These are phyloP conservation scores for Parnassius smintheus DNA, from an alignment of 2,888 invertebrate genomes.

Conservation along the genomic window DNA sequence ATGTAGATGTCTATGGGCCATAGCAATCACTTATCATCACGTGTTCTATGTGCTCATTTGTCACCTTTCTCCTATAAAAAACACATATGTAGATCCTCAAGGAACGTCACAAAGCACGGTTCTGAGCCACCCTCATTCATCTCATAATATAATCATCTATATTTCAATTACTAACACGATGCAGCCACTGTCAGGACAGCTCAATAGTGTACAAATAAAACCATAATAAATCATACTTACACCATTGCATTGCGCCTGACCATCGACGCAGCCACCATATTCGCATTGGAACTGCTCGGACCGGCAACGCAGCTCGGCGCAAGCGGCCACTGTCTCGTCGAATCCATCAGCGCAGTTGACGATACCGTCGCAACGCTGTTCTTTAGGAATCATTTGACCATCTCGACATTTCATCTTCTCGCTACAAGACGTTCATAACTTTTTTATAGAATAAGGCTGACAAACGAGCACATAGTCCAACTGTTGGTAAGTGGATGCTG, in stretches of 20 bases:
- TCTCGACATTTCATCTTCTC: conserved; percentile 54
- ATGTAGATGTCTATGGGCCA: too few species aligned
- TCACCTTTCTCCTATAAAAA: too few species aligned
- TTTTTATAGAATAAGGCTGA: too few species aligned
- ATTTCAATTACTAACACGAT: neutral
- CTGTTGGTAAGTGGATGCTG: too few species aligned
- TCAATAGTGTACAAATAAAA: neutral
- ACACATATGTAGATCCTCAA: too few species aligned
- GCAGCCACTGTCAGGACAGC: neutral
- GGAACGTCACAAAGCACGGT: too few species aligned
- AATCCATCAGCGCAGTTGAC: conserved; percentile 59
- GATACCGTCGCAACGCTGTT: conserved; percentile 56
- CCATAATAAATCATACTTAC: conserved; percentile 35
- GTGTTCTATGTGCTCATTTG: too few species aligned
- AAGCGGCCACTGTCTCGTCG: conserved; percentile 58
- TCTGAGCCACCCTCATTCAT: too few species aligned
- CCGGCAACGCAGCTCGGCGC: conserved; percentile 67
- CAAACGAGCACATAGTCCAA: too few species aligned
- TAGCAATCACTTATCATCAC: too few species aligned
- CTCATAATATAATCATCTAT: too few species aligned
- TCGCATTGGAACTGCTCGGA: conserved; percentile 80
- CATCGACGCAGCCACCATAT: conserved; percentile 83
- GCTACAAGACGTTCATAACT: conserved; percentile 37
- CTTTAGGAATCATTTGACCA: conserved; percentile 46
- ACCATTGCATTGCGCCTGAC: conserved; percentile 73